Evolutionary conservation across 2,797 vertebrate genomes (phyloP).

Genomic region (Sebastes steindachneri): DNA sequence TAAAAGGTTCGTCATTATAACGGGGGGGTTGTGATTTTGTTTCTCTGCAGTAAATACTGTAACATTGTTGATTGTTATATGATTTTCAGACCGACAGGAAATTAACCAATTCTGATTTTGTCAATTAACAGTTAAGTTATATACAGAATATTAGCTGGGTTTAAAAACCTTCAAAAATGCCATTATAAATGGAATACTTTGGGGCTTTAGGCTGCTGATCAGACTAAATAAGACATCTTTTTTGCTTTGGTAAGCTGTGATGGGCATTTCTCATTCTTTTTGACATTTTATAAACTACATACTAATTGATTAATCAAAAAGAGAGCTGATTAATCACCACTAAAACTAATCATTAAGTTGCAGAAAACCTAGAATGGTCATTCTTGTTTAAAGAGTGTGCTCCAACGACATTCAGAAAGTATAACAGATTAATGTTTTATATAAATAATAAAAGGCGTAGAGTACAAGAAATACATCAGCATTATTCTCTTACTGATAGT

Average conservation of each 20-base stretch:
- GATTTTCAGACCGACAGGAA: background rate
- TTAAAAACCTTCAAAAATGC: background rate
- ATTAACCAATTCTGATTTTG: background rate
- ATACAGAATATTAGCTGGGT: background rate
- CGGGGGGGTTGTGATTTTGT: background rate
- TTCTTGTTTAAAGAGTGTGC: background rate
- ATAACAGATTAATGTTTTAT: background rate
- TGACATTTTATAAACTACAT: background rate
- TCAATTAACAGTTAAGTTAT: background rate
- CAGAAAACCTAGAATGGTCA: background rate
- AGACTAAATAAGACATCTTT: background rate
- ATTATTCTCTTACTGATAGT: background rate
- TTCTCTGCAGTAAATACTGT: background rate
- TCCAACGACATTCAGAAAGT: background rate
- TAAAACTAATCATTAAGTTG: background rate
- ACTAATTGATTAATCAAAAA: background rate
- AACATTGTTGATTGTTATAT: background rate
- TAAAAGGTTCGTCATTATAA: constrained; percentile 33
- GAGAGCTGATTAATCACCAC: background rate
- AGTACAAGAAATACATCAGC: background rate
- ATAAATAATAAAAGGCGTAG: background rate
- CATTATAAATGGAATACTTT: background rate
- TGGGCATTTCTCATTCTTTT: constrained; percentile 5
- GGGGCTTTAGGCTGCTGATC: background rate
- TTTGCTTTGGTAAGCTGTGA: background rate